Evolutionary conservation across 2,113 vertebrate genomes (phyloP).

Genomic region (Andinoacara biseriatus): DNA sequence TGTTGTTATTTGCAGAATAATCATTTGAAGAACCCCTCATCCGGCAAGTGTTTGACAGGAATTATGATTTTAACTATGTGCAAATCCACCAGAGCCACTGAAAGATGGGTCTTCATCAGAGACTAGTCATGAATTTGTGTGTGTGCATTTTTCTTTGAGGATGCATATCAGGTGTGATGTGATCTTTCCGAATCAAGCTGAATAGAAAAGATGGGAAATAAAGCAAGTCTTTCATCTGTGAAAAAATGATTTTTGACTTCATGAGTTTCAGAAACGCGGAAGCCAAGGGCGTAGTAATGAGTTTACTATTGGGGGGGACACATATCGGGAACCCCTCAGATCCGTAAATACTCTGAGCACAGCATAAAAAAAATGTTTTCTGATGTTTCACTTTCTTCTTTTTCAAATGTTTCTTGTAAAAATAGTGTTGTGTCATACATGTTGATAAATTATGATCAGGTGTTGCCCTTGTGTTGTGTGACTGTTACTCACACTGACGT

Average conservation of each 20-base stretch:
- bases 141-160: not conserved
- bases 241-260: not conserved
- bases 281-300: too few relatives aligned
- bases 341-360: too few relatives aligned
- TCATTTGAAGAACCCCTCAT: constrained; percentile 77
- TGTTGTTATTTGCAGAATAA: constrained; percentile 68
- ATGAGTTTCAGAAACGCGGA: not conserved
- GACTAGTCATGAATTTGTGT: not conserved
- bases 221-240: not conserved
- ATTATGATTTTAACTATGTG: constrained; percentile 76
- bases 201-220: not conserved
- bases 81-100: constrained; percentile 67
- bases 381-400: too few relatives aligned
- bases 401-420: too few relatives aligned
- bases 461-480: too few relatives aligned
- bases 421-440: too few relatives aligned
- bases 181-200: not conserved
- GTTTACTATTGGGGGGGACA: too few relatives aligned
- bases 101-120: constrained; percentile 84
- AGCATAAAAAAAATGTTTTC: too few relatives aligned
- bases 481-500: too few relatives aligned
- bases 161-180: not conserved
- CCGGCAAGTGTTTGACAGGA: constrained; percentile 77
- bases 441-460: too few relatives aligned
- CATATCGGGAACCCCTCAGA: too few relatives aligned